Evolutionary conservation across 2,113 vertebrate genomes (phyloP).

Genomic region (Triplophysa siluroides): DNA sequence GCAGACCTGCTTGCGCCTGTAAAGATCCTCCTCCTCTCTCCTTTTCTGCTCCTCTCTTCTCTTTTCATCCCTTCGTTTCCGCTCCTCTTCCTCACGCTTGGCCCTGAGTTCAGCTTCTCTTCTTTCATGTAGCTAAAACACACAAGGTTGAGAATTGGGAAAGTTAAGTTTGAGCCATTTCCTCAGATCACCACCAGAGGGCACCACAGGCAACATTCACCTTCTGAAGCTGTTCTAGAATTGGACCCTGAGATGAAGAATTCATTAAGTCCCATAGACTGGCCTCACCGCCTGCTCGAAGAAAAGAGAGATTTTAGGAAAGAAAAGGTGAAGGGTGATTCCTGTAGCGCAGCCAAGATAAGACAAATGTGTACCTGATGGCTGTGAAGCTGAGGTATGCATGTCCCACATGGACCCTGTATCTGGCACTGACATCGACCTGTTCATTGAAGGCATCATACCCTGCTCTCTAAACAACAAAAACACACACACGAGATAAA

Average conservation of each 20-base stretch:
- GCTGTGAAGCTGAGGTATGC: conserved; percentile 81
- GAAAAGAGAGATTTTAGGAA: background rate
- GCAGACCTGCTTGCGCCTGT: conserved; percentile 73
- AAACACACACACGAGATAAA: conserved; percentile 44
- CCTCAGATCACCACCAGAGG: conserved; percentile 32
- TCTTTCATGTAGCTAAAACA: conserved; percentile 83
- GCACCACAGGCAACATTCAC: conserved; percentile 55
- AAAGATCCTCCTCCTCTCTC: conserved; percentile 73
- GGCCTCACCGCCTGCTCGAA: conserved; percentile 73
- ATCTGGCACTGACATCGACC: conserved; percentile 81
- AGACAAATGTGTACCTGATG: conserved; percentile 65
- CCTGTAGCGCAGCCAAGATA: no score
- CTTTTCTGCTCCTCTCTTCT: conserved; percentile 72
- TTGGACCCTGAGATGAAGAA: conserved; percentile 82
- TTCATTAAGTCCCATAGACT: conserved; percentile 82
- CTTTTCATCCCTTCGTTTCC: conserved; percentile 70
- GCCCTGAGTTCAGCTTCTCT: conserved; percentile 83
- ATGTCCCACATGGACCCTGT: conserved; percentile 78
- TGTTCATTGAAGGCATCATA: conserved; percentile 76
- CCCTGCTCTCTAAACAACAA: conserved; percentile 66
- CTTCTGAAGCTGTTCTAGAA: conserved; percentile 83
- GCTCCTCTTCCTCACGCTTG: conserved; percentile 80
- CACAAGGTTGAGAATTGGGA: background rate
- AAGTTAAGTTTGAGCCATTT: background rate
- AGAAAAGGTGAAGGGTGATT: no score